Evolutionary conservation across 2,888 invertebrate species (phyloP).

Genomic region (Lepas anatifera): DNA sequence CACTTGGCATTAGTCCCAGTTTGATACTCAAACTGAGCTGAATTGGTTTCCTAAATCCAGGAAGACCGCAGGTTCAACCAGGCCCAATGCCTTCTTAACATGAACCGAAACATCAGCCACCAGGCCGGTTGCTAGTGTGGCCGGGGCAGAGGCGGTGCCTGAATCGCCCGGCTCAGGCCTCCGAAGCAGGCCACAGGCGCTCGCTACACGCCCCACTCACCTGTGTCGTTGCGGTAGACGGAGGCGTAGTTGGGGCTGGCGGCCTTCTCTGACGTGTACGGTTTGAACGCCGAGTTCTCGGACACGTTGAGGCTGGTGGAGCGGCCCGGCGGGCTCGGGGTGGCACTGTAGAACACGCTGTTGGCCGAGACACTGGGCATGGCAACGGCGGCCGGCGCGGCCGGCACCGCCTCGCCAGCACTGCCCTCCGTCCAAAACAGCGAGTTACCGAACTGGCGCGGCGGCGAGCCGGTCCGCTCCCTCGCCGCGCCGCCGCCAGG

Average conservation of each 20-base stretch:
- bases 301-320: constrained; percentile 4
- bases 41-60: too few species aligned
- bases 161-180: too few species aligned
- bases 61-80: too few species aligned
- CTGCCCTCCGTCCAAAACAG: not conserved
- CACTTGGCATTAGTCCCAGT: too few species aligned
- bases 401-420: not conserved
- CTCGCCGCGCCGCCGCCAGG: not conserved
- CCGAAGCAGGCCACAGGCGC: too few species aligned
- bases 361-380: not conserved
- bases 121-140: too few species aligned
- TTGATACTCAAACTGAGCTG: too few species aligned
- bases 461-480: too few species aligned
- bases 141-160: too few species aligned
- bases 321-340: not conserved
- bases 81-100: too few species aligned
- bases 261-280: not conserved
- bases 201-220: not conserved
- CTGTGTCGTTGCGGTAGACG: not conserved
- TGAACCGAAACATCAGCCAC: too few species aligned
- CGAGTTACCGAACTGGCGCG: not conserved
- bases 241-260: not conserved
- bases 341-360: constrained; percentile 9
- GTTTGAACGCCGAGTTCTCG: constrained; percentile 4
- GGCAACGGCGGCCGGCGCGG: not conserved